Conservation (phyloP, 2,113 vertebrate genomes). For the Sphaerodactylus townsendi region DNA sequence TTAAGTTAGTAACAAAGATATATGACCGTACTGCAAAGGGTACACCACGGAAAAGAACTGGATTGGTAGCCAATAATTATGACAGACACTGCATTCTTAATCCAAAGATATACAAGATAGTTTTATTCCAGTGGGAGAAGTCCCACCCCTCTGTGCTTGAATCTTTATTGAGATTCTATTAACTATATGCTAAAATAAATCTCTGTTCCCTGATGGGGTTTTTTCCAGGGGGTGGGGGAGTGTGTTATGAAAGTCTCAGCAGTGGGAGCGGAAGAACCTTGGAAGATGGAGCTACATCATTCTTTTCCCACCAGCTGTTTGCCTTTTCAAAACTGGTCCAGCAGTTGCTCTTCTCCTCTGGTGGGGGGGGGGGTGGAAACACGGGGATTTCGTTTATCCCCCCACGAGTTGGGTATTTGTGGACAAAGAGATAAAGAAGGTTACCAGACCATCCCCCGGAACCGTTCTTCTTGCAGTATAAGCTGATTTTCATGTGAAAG, state of each 20-base stretch:
- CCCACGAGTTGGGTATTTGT: not conserved
- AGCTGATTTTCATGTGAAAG: not conserved
- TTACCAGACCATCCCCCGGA: not conserved
- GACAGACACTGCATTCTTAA: slow-evolving; percentile 2
- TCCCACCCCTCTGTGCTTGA: too few species aligned
- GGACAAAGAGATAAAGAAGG: too few species aligned
- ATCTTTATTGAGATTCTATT: not conserved
- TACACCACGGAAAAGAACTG: slow-evolving; percentile 6
- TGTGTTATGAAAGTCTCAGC: too few species aligned
- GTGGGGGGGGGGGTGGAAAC: too few species aligned
- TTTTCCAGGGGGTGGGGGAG: not conserved
- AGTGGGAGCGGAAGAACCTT: not conserved
- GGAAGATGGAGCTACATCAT: not conserved
- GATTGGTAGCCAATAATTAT: not conserved
- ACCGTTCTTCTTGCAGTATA: not conserved
- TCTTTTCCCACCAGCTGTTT: not conserved
- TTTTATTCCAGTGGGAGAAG: slow-evolving; percentile 3
- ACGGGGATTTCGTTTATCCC: not conserved
- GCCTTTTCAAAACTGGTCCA: not conserved
- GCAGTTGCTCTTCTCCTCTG: not conserved
- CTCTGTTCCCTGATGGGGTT: not conserved
- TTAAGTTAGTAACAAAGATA: not conserved
- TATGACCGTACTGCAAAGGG: not conserved
- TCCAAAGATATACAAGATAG: not conserved
- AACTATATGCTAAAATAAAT: not conserved